Conservation (phyloP, 2,888 invertebrate genomes). For the Anodontia alba region DNA sequence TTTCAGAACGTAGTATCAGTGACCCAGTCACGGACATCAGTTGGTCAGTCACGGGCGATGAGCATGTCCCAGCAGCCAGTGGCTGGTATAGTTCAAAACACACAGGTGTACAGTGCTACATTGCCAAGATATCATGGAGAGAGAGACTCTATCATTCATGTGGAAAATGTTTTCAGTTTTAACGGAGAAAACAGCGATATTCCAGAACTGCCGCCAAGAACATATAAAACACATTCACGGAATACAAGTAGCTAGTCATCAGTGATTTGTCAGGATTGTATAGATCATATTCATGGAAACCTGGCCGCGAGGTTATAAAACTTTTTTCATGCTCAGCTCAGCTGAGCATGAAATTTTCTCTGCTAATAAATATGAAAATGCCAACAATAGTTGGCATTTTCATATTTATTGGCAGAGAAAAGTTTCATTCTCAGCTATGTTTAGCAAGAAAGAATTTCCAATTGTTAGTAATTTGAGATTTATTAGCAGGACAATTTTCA, state of each 20-base stretch:
- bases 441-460: no score
- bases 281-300: neutral
- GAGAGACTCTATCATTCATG: constrained; percentile 55
- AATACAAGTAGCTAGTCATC: constrained; percentile 75
- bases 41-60: constrained; percentile 63
- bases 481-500: no score
- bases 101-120: constrained; percentile 69
- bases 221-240: constrained; percentile 78
- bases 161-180: constrained; percentile 68
- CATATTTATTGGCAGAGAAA: no score
- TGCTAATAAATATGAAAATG: no score
- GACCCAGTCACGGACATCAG: constrained; percentile 32
- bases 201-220: constrained; percentile 83
- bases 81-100: constrained; percentile 58
- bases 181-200: constrained; percentile 73
- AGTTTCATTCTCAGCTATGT: no score
- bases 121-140: constrained; percentile 74
- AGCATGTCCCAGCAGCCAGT: constrained; percentile 69
- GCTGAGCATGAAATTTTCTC: no score
- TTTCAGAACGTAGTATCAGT: constrained; percentile 42
- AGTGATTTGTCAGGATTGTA: neutral
- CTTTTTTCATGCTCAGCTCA: no score
- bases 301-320: no score
- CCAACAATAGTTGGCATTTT: no score
- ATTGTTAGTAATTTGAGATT: no score